These are phyloP conservation scores for Crioceris asparagi DNA, from an alignment of 2,888 invertebrate genomes.

Conservation along the genomic window DNA sequence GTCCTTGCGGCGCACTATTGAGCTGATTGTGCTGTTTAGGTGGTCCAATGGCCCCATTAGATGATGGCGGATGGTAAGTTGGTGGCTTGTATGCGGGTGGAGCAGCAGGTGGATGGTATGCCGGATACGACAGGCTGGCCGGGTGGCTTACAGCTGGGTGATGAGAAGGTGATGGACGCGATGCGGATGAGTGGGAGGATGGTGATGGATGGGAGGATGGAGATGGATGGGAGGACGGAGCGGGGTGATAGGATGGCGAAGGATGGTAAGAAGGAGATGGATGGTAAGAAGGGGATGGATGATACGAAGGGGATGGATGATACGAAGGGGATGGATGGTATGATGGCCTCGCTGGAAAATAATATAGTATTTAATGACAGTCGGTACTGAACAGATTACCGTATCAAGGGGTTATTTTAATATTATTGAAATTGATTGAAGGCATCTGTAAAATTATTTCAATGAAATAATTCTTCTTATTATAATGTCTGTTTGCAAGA, in stretches of 20 bases:
- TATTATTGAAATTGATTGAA: background rate
- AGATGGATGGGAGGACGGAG: conserved; percentile 11
- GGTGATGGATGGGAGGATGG: conserved; percentile 9
- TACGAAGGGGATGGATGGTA: conserved; percentile 8
- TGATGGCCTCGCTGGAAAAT: conserved; percentile 10
- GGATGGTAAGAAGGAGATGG: conserved; percentile 9
- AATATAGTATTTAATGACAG: background rate
- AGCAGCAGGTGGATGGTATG: conserved; percentile 4
- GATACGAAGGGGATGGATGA: conserved; percentile 9
- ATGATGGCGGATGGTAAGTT: background rate
- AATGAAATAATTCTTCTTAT: too few species aligned
- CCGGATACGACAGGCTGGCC: conserved; percentile 8
- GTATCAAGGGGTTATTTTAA: background rate
- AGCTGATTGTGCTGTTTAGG: too few species aligned
- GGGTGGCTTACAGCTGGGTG: conserved; percentile 7
- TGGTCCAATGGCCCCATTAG: conserved; percentile 9
- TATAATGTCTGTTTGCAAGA: too few species aligned
- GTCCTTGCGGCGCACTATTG: too few species aligned
- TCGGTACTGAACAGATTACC: background rate
- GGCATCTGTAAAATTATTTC: too few species aligned
- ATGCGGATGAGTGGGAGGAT: conserved; percentile 8
- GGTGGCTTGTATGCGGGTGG: background rate
- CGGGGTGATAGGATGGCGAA: conserved; percentile 8
- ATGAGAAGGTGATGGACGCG: conserved; percentile 7
- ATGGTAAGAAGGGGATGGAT: conserved; percentile 11